Evolutionary conservation across 2,113 vertebrate species (phyloP), one percentile per base, ranked within the genome.

Genomic region (Myrmecophaga tridactyla): DNA sequence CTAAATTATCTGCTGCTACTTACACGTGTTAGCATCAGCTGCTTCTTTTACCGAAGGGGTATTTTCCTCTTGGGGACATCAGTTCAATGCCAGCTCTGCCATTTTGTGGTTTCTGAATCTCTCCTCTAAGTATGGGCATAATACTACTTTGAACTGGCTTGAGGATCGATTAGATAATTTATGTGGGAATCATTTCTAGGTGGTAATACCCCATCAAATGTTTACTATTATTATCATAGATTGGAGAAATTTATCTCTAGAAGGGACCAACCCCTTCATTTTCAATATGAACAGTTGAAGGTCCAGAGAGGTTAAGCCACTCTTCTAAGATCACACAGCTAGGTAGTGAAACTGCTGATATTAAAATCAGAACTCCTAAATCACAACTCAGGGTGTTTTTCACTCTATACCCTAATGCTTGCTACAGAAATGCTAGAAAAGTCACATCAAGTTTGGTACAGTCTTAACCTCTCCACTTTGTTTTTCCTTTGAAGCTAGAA

Each of bases 81-180:
- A 97, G 89, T 95, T 95, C 94, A 77, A 13, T 95, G 94, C 92
- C 96, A 97, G 3, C 75, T 91, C 92, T 89, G 89, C 94, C 89
- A 96, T 97, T 96, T 96, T 96, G 89, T 84, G 87, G 89, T 96
- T 97, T 96, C 91, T 96, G 83, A 97, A 94, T 85, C 90, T 96
- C 62, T 93, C 48, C 62, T 96, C 78, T 90, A 86, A 97, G 96
- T 95, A 92, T 94, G 94, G 88, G 89, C 63, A 86, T 75, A 96
- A 86, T 89, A 58, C 77, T 94, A 78, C 39, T 78, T 94, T 82
- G 82, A 92, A 78, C 78, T 92, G 56, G 62, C 77, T 91, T 65
- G 27, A 82, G 60, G 23, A 84, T 80, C 86, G 88, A 93, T 92
- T 92, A 96, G 92, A 76, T 69, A 92, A 89, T 89, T 62, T 73